Base-by-base conservation (phyloP, 2,888 invertebrate species). In the Chesias legatella region DNA sequence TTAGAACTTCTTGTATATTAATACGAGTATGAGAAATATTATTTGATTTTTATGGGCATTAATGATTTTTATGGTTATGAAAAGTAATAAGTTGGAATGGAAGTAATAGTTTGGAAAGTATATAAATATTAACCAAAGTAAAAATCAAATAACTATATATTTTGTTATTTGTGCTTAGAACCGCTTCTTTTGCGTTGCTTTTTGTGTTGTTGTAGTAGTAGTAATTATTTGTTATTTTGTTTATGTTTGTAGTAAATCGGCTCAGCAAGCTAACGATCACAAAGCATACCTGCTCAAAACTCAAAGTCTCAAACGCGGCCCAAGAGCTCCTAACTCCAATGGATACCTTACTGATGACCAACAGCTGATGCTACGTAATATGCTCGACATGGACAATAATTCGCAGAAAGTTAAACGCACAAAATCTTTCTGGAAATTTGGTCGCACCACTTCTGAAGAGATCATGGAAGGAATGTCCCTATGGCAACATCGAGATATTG, bases 341-440 rank as follows among this genome's bases (percentile, higher is more conserved):
- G 88, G 79, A 51, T 91, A 89, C 57, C 76, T 88, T 53, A 90
- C 89, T 17, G 91, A 90, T 56, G 89, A 90, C 57, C 89, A 90
- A 58, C 90, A 90, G 57, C 53, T 88, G 28, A 79, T 88, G 68
- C 54, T 89, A 23, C 78, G 81, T 49, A 88, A 77, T 64, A 90
- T 79, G 77, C 65, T 77, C n/a, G 86, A 84, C 35, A 81, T 89
- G 69, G 91, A 91, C 67, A 81, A 90, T 60, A 92, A 91, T 51
- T 90, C 92, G 0, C 90, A 92, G 43, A 89, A 84, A 57, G 91
- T 95, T 0, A 95, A 95, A 64, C 85, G 95, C 30, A 95, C 95
- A 0, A 95, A 95, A 70, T 95, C 95, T 0, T 94, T 95, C 67
- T 95, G 95, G 95, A 92, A 93, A 63, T 95, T 95, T 60, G 92